Evolutionary conservation across 2,888 invertebrate genomes (phyloP).

Genomic region (Sarcophaga carnaria): DNA sequence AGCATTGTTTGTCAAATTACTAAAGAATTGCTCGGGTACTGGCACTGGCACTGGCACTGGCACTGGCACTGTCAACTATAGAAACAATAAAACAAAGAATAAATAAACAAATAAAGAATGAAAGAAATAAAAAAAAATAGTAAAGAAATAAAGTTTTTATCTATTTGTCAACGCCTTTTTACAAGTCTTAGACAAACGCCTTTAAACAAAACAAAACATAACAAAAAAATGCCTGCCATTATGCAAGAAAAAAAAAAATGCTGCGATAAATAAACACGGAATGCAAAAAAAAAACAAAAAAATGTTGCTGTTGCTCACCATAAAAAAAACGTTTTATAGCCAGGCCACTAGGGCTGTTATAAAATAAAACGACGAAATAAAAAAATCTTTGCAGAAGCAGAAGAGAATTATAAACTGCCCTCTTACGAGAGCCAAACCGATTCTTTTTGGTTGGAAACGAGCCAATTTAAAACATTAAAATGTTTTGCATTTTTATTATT

Average conservation of each 20-base stretch:
- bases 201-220: constrained; percentile 53
- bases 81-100: not conserved
- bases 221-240: constrained; percentile 35
- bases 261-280: constrained; percentile 57
- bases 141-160: constrained; percentile 55
- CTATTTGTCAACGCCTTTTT: constrained; percentile 69
- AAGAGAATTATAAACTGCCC: constrained; percentile 54
- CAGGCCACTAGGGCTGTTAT: constrained; percentile 23
- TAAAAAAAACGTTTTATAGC: constrained; percentile 45
- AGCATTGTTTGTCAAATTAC: constrained; percentile 47
- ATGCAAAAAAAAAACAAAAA: constrained; percentile 52
- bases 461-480: constrained; percentile 68
- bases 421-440: constrained; percentile 49
- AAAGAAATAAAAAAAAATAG: not conserved
- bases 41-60: constrained; percentile 3
- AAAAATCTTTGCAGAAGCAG: too few species aligned
- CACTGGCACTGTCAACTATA: constrained; percentile 20
- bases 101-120: constrained; percentile 25
- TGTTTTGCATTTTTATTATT: constrained; percentile 65
- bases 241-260: constrained; percentile 17
- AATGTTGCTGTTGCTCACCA: constrained; percentile 19
- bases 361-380: too few species aligned
- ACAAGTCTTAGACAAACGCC: constrained; percentile 68
- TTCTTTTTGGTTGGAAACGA: constrained; percentile 59
- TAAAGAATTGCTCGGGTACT: not conserved